phyloP scores from a whole-genome alignment of 2,797 vertebrate species.

The Poeciliopsis infans region DNA sequence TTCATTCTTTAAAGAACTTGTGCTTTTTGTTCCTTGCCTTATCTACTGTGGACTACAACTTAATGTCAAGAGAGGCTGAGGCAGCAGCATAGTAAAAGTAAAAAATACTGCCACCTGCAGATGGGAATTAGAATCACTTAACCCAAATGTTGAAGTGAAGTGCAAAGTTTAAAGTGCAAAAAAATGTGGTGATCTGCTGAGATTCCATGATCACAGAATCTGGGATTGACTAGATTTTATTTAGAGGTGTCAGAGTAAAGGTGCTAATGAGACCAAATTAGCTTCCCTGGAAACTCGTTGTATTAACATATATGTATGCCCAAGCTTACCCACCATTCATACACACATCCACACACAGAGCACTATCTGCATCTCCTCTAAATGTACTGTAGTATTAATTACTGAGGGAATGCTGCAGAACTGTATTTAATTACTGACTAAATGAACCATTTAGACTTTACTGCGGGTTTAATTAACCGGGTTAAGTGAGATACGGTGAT shows the following conservation, averaged over 20 bases:
- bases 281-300: neutral
- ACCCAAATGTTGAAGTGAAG: neutral
- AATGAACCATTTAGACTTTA: conserved; percentile 81
- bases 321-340: neutral
- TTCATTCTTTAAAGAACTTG: too few species aligned
- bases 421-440: conserved; percentile 81
- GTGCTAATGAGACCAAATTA: neutral
- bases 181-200: neutral
- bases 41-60: too few species aligned
- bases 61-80: neutral
- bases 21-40: too few species aligned
- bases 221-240: neutral
- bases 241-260: neutral
- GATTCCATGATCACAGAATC: neutral
- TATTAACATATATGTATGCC: conserved; percentile 11
- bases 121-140: neutral
- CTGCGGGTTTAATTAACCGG: conserved; percentile 74
- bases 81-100: neutral
- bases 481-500: conserved; percentile 75
- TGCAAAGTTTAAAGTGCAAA: neutral
- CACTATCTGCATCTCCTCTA: conserved; percentile 63
- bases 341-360: conserved; percentile 33
- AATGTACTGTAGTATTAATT: conserved; percentile 76
- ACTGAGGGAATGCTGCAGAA: conserved; percentile 75
- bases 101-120: neutral